Evolutionary conservation across 2,888 invertebrate species (phyloP), one percentile per base, ranked within the genome.

Genomic region (Hirtodrosophila confusa): DNA sequence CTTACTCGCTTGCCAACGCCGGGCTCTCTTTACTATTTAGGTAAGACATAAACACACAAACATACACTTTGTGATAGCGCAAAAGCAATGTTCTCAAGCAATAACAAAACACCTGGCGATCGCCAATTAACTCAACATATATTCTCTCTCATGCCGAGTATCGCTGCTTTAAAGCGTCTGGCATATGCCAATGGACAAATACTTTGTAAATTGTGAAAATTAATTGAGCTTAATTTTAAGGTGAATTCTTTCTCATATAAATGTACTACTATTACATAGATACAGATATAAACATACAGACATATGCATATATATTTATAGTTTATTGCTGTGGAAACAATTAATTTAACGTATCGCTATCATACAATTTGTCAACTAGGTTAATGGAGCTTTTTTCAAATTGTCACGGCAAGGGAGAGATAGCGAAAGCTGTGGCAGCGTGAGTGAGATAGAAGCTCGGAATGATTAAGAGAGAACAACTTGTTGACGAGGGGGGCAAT

Each of bases 311-410:
- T 12, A n/a, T 31, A 9, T 8, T 31, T 31, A 3, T 6, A 31
- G 31, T 8, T 31, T 9, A 31, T 31, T 31, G 9, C 7, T 8
- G 8, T 7, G 31, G 9, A 31, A 31, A 31, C 31, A 24, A n/a
- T 12, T 44, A 7, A 48, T 24, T 61, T 31, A 11, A 29, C 50
- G 23, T 31, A 41, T 24, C 27, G 50, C 49, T 17, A 31, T 37
- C 49, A 11, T 17, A 62, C 33, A 36, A 64, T 70, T 75, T 75
- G 65, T 63, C 67, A 58, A 37, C 53, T 61, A 50, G 58, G 41
- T 40, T 61, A 50, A 49, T 33, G 58, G 44, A 45, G 39, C 24
- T 58, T 33, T 60, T 27, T 45, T 27, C 37, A 17, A 45, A 45
- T 44, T 58, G 33, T n/a, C 31, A 33, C 23, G 8, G 29, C 43